These are phyloP conservation scores for Psilanteris sp. DNA, from an alignment of 1,140 invertebrate species.

Conservation along the genomic window DNA sequence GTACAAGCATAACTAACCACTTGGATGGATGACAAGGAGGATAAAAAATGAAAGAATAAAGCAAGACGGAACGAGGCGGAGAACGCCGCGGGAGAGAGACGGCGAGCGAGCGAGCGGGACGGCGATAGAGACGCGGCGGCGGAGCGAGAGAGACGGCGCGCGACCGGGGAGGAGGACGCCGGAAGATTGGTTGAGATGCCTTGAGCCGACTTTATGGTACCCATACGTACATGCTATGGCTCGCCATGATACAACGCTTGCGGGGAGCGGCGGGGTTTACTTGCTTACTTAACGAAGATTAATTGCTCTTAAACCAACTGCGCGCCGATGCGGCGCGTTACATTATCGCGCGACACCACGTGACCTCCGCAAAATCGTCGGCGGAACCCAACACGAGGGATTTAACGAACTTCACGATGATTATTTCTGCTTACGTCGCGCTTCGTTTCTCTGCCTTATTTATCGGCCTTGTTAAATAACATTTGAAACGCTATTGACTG, in stretches of 20 bases:
- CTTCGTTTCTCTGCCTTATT: slow-evolving; percentile 62
- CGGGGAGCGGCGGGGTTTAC: slow-evolving; percentile 44
- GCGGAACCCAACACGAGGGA: slow-evolving; percentile 54
- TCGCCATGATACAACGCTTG: slow-evolving; percentile 53
- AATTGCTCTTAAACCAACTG: slow-evolving; percentile 75
- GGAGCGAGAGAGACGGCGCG: slow-evolving; percentile 30
- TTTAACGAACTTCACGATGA: slow-evolving; percentile 65
- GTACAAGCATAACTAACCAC: slow-evolving; percentile 71
- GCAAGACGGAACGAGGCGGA: slow-evolving; percentile 41
- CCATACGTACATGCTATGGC: slow-evolving; percentile 55
- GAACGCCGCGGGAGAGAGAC: slow-evolving; percentile 20
- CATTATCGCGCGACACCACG: slow-evolving; percentile 72
- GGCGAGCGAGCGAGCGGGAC: slow-evolving; percentile 29
- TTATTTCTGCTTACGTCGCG: slow-evolving; percentile 64
- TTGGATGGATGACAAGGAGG: slow-evolving; percentile 66
- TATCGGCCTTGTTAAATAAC: slow-evolving; percentile 64
- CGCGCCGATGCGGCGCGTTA: slow-evolving; percentile 67
- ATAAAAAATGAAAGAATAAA: slow-evolving; percentile 50
- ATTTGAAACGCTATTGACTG: slow-evolving; percentile 51
- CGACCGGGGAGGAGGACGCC: slow-evolving; percentile 32
- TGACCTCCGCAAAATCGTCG: slow-evolving; percentile 72
- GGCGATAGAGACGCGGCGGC: too few relatives aligned
- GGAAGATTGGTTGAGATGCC: slow-evolving; percentile 55
- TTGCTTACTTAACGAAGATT: slow-evolving; percentile 73
- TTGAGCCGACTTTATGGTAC: slow-evolving; percentile 61